Evolutionary conservation across 2,113 vertebrate genomes (phyloP).

Genomic region (Pyxicephalus adspersus): DNA sequence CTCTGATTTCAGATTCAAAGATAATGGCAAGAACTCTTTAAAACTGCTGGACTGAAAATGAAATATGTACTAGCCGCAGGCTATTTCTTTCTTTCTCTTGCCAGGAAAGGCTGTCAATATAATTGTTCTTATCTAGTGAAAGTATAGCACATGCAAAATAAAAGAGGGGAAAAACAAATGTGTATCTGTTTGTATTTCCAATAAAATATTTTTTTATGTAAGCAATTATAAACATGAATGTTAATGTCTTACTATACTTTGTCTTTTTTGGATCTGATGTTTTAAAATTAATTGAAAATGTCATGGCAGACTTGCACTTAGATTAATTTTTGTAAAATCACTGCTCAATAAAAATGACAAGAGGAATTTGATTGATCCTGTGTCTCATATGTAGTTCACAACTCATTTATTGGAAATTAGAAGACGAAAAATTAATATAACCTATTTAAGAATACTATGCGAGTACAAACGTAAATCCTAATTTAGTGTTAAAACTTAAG

Average conservation of each 20-base stretch:
- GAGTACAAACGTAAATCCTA: too few species aligned
- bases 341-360: neutral
- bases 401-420: neutral
- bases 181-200: slow-evolving; percentile 70
- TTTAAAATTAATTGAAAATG: slow-evolving; percentile 54
- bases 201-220: slow-evolving; percentile 67
- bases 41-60: slow-evolving; percentile 79
- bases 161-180: slow-evolving; percentile 61
- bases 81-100: slow-evolving; percentile 68
- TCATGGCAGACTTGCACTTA: slow-evolving; percentile 17
- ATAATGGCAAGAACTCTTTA: slow-evolving; percentile 68
- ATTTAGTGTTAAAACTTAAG: too few species aligned
- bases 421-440: too few species aligned
- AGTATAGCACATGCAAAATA: slow-evolving; percentile 69
- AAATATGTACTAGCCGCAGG: slow-evolving; percentile 73
- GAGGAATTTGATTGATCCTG: neutral
- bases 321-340: neutral
- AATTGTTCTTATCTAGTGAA: slow-evolving; percentile 76
- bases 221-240: slow-evolving; percentile 74
- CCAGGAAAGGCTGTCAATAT: slow-evolving; percentile 66
- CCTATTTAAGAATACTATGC: too few species aligned
- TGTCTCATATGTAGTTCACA: slow-evolving; percentile 10
- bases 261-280: slow-evolving; percentile 60
- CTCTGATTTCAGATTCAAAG: slow-evolving; percentile 60
- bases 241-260: slow-evolving; percentile 71